Percentiles rank a stretch among this genome's conserved stretches.
phyloP scores from a whole-genome alignment of 2,797 vertebrate genomes.

The Monodelphis domestica region DNA sequence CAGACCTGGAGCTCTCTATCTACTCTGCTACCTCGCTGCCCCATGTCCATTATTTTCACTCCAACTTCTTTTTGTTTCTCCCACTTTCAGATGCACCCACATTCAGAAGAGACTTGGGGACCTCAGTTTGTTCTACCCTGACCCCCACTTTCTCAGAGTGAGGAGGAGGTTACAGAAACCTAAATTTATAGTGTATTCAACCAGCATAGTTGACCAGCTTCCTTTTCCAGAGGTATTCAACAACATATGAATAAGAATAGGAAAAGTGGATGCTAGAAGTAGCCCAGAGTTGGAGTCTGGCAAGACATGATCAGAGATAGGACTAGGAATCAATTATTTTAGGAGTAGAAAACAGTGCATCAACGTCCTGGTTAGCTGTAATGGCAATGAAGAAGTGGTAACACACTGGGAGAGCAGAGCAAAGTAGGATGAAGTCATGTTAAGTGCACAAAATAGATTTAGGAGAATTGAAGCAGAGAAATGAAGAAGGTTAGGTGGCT shows the following conservation, averaged over 20 bases:
- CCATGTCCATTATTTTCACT: not conserved
- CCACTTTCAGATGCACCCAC: not conserved
- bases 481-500: not conserved
- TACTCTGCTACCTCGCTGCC: no score
- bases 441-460: not conserved
- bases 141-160: not conserved
- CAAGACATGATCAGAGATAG: not conserved
- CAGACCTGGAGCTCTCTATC: no score
- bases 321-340: not conserved
- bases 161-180: not conserved
- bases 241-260: not conserved
- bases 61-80: not conserved
- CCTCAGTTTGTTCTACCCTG: not conserved
- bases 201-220: not conserved
- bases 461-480: not conserved
- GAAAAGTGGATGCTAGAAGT: not conserved
- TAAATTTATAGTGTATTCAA: not conserved
- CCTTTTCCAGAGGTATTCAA: not conserved
- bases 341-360: not conserved
- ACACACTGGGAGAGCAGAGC: not conserved
- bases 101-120: not conserved
- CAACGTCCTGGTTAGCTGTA: not conserved
- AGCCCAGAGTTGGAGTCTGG: not conserved
- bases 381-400: not conserved
- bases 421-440: not conserved